Evolutionary conservation across 1,140 invertebrate genomes (phyloP).

Genomic region (Drosophila quadrilineata): DNA sequence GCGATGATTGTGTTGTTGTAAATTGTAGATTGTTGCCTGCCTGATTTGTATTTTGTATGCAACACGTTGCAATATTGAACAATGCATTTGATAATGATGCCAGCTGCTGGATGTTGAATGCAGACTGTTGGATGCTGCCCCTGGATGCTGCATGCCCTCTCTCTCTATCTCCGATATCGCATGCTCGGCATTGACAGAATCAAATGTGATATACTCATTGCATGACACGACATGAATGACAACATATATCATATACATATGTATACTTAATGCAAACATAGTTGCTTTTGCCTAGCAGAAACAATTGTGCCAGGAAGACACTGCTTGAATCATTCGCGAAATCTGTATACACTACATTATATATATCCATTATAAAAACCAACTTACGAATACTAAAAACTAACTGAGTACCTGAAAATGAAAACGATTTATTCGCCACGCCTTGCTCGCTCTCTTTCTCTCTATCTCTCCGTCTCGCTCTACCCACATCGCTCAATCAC

Average conservation of each 20-base stretch:
- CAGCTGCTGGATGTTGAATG: constrained; percentile 10
- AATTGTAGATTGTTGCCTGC: constrained; percentile 40
- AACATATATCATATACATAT: too few relatives aligned
- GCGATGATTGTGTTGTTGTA: too few relatives aligned
- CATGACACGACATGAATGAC: too few relatives aligned
- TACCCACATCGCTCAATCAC: too few relatives aligned
- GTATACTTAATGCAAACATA: too few relatives aligned
- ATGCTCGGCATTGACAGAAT: constrained; percentile 21
- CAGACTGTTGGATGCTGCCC: constrained; percentile 27
- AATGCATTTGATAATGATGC: constrained; percentile 45
- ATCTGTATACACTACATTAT: constrained; percentile 31
- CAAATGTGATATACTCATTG: too few relatives aligned
- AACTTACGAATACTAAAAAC: constrained; percentile 35
- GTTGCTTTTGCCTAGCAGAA: constrained; percentile 56
- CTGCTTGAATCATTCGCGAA: constrained; percentile 39
- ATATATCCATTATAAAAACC: constrained; percentile 38
- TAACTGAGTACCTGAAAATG: constrained; percentile 43
- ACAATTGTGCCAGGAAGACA: constrained; percentile 7
- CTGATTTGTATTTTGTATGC: constrained; percentile 45
- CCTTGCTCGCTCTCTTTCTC: constrained; percentile 64
- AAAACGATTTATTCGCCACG: constrained; percentile 61
- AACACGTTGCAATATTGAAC: constrained; percentile 48
- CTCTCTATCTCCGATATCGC: too few relatives aligned
- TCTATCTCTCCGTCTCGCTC: neutral
- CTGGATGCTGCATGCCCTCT: too few relatives aligned